phyloP scores from a whole-genome alignment of 2,113 vertebrate species.

The Odobenus rosmarus region DNA sequence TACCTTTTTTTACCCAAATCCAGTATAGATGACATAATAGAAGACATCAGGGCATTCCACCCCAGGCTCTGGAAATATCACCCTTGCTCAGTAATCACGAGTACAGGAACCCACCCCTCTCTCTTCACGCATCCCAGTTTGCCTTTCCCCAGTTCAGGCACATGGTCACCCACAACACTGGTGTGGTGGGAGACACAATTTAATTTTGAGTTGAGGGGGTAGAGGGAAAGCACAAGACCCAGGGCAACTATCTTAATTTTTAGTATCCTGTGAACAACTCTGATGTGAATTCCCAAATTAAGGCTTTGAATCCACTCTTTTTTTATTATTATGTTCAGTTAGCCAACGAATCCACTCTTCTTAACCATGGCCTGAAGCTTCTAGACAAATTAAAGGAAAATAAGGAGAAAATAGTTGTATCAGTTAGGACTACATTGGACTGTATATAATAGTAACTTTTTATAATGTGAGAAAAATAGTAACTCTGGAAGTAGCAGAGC shows the following conservation, averaged over 20 bases:
- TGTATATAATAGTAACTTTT: not conserved
- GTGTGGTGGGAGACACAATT: not conserved
- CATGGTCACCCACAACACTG: not conserved
- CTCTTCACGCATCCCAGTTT: conserved; percentile 9
- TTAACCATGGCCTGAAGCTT: not conserved
- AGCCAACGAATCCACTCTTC: not conserved
- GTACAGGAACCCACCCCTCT: not conserved
- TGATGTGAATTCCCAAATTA: conserved; percentile 16
- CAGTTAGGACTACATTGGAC: not conserved
- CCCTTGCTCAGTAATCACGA: not conserved
- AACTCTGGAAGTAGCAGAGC: not conserved
- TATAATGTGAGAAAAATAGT: conserved; percentile 10
- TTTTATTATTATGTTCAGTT: not conserved
- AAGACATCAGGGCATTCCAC: not conserved
- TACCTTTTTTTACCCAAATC: conserved; percentile 5
- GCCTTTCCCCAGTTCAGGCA: not conserved
- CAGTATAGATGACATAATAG: conserved; percentile 3
- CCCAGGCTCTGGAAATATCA: not conserved
- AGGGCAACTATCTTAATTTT: conserved; percentile 25
- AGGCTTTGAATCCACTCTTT: not conserved
- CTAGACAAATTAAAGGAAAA: conserved; percentile 7
- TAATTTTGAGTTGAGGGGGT: not conserved
- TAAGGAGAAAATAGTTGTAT: conserved; percentile 10
- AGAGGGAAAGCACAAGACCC: not conserved
- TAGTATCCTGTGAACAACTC: not conserved